Base-by-base conservation (phyloP, 2,888 invertebrate genomes). In the Subacronicta megacephala region DNA sequence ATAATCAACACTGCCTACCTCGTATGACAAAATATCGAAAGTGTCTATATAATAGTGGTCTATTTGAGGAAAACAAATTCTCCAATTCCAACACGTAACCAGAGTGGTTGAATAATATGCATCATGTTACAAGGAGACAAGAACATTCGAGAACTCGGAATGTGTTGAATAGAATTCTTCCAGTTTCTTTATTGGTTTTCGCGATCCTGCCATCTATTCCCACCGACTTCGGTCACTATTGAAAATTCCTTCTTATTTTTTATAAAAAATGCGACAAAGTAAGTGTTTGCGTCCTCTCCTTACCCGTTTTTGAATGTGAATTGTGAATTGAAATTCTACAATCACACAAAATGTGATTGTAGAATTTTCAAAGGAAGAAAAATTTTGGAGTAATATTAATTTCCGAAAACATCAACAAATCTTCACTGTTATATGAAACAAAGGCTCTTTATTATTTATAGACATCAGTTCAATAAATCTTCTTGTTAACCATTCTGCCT, bases 161-260 rank as follows among this genome's bases (percentile, higher is more conserved):
- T 87, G 82, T 72, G 75, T 77, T 82, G 81, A 84, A 84, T 83
- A 82, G 81, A 81, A 86, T 88, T 87, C 83, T 81, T 84, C 72
- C 62, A 73, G 67, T 67, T 70, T 81, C 80, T 84, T 85, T 88
- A 88, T 87, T 84, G 82, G 78, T 70, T 79, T 59, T 60, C 60
- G 72, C 62, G 67, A 70, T 74, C 71, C 71, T 26, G 64, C 57
- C 60, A 62, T 58, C 57, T 57, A 59, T 55, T 58, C 38, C 42
- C 40, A 42, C 53, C 45, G 49, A 55, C 60, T 59, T 65, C 58
- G 64, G 75, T 62, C 65, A 73, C 71, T 68, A 75, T 75, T 75
- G 75, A 63, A 73, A 71, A 75, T 75, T 75, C 75, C 65, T 73
- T 68, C 61, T 60, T 62, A 68, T 65, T 58, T 53, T 51, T 44